Evolutionary conservation across 2,797 vertebrate species (phyloP).

Genomic region (Vespertilio murinus): DNA sequence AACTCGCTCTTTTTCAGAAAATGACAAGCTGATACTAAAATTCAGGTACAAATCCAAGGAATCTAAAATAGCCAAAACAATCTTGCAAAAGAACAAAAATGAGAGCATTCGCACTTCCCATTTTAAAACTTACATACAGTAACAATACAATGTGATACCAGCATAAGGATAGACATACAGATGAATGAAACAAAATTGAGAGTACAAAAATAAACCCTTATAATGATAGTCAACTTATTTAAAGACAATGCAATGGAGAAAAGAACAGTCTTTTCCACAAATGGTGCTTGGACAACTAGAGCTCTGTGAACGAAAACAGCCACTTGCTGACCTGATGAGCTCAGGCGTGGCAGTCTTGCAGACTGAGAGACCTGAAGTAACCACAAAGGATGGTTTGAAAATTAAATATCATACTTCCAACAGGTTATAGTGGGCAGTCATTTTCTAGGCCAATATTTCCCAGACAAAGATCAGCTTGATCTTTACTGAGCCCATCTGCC

Average conservation of each 20-base stretch:
- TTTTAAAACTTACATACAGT: background rate
- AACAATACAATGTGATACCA: background rate
- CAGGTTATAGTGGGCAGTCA: no score
- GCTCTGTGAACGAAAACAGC: no score
- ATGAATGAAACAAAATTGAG: background rate
- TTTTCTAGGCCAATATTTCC: no score
- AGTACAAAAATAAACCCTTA: background rate
- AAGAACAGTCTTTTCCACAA: background rate
- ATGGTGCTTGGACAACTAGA: background rate
- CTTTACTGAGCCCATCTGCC: no score
- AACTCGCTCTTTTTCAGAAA: background rate
- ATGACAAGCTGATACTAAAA: background rate
- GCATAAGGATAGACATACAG: background rate
- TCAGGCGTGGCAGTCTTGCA: no score
- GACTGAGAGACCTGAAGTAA: no score
- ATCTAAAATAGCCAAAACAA: background rate
- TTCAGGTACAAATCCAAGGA: background rate
- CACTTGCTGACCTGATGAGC: no score
- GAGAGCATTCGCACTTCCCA: background rate
- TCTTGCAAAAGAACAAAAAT: background rate
- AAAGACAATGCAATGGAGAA: background rate
- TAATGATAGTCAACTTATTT: background rate
- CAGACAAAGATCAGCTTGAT: no score
- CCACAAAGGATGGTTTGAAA: no score
- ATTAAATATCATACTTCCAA: no score